Evolutionary conservation across 2,113 vertebrate species (phyloP).

Genomic region (Hippocampus barbouri): DNA sequence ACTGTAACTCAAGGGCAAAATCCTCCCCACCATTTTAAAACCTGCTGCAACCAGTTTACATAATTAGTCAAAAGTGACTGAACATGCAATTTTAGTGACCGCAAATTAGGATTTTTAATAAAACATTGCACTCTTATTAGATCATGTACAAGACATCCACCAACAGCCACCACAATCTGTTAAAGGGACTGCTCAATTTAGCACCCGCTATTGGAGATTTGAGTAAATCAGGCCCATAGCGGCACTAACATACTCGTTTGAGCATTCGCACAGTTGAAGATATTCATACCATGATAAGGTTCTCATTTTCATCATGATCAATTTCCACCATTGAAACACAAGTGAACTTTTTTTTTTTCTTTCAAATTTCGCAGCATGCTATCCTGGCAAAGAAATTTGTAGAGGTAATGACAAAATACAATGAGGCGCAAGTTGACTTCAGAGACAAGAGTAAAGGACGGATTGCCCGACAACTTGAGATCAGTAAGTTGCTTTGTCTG

Average conservation of each 20-base stretch:
- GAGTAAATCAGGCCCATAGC: too few species aligned
- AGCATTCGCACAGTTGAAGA: background rate
- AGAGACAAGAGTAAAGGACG: conserved; percentile 95
- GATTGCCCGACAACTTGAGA: conserved; percentile 94
- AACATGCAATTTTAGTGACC: too few species aligned
- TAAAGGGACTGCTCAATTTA: too few species aligned
- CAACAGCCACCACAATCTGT: too few species aligned
- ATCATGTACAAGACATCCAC: too few species aligned
- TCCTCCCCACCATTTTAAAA: too few species aligned
- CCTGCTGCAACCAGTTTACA: too few species aligned
- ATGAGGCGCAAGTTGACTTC: conserved; percentile 96
- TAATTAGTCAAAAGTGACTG: too few species aligned
- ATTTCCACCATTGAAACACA: background rate
- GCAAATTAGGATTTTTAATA: too few species aligned
- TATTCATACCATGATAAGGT: background rate
- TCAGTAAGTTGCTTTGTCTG: conserved; percentile 74
- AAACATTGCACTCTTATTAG: too few species aligned
- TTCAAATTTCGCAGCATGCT: conserved; percentile 74
- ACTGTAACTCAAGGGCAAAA: too few species aligned
- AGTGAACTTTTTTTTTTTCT: background rate
- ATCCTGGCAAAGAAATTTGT: conserved; percentile 96
- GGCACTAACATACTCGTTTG: background rate
- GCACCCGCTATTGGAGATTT: too few species aligned
- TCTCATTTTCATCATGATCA: background rate
- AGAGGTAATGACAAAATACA: conserved; percentile 97